A percentile compares a stretch with the other conserved stretches of the same genome.
phyloP scores from a whole-genome alignment of 2,113 vertebrate species.

The Chauna torquata region DNA sequence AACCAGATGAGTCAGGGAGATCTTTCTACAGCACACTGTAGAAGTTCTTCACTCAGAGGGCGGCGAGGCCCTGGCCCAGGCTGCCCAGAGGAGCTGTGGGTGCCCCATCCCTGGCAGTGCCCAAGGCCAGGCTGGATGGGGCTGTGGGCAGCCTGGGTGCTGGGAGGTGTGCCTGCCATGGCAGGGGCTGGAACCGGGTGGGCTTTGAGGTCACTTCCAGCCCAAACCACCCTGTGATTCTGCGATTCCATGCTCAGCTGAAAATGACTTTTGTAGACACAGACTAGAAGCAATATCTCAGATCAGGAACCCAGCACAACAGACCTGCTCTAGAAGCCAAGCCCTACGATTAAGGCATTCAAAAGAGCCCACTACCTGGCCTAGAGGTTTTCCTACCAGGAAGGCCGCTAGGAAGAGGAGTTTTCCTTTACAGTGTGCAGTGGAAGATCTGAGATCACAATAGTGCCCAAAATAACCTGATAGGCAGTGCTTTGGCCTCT shows the following conservation, averaged over 20 bases:
- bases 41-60: no score
- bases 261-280: neutral
- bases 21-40: neutral
- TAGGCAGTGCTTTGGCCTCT: no score
- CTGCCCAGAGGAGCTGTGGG: neutral
- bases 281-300: neutral
- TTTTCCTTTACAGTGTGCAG: neutral
- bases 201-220: no score
- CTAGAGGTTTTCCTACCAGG: neutral
- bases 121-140: no score
- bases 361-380: neutral
- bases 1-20: neutral
- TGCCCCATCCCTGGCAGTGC: no score
- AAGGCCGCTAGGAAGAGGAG: neutral
- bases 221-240: no score
- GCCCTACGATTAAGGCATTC: neutral
- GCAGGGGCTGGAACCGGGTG: no score
- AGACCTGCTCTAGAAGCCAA: neutral
- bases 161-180: no score
- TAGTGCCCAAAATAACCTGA: no score
- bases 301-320: fast-evolving
- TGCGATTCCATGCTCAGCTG: fast-evolving
- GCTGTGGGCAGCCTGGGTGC: no score
- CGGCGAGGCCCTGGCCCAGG: neutral
- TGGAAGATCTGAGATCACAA: fast-evolving